Evolutionary conservation across 2,888 invertebrate species (phyloP).

Genomic region (Thysanoteuthis rhombus): DNA sequence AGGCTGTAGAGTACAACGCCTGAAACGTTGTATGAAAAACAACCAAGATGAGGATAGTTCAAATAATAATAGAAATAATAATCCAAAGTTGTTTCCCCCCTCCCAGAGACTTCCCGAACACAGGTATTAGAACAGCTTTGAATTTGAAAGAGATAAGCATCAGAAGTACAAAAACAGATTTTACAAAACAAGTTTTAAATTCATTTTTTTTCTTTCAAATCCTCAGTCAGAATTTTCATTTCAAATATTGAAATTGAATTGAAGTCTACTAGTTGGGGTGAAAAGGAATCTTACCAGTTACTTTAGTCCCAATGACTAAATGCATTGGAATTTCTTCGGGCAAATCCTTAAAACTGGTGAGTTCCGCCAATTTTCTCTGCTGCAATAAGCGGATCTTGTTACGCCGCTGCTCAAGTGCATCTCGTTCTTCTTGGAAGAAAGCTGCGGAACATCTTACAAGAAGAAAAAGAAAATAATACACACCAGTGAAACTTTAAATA

Average conservation of each 20-base stretch:
- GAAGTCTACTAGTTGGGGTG: neutral
- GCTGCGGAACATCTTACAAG: slow-evolving; percentile 71
- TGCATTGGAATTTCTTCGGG: slow-evolving; percentile 95
- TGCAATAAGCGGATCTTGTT: slow-evolving; percentile 92
- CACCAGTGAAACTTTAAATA: neutral
- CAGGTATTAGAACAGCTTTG: too few relatives aligned
- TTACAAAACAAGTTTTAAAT: too few relatives aligned
- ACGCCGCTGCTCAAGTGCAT: slow-evolving; percentile 87
- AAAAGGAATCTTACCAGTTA: slow-evolving; percentile 64
- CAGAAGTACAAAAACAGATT: too few relatives aligned
- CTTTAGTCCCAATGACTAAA: slow-evolving; percentile 92
- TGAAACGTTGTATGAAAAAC: too few relatives aligned
- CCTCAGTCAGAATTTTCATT: too few relatives aligned
- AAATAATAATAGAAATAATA: too few relatives aligned
- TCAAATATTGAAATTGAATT: too few relatives aligned
- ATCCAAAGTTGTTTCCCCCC: too few relatives aligned
- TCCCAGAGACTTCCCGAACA: too few relatives aligned
- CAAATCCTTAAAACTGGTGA: slow-evolving; percentile 81
- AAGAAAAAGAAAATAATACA: slow-evolving; percentile 16
- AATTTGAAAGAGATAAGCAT: too few relatives aligned
- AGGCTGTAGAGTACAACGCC: too few relatives aligned
- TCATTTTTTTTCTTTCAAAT: neutral
- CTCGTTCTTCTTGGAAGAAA: slow-evolving; percentile 94
- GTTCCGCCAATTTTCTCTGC: slow-evolving; percentile 80
- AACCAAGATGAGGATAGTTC: too few relatives aligned